Evolutionary conservation across 2,797 vertebrate species (phyloP).

Genomic region (Centroberyx gerrardi): DNA sequence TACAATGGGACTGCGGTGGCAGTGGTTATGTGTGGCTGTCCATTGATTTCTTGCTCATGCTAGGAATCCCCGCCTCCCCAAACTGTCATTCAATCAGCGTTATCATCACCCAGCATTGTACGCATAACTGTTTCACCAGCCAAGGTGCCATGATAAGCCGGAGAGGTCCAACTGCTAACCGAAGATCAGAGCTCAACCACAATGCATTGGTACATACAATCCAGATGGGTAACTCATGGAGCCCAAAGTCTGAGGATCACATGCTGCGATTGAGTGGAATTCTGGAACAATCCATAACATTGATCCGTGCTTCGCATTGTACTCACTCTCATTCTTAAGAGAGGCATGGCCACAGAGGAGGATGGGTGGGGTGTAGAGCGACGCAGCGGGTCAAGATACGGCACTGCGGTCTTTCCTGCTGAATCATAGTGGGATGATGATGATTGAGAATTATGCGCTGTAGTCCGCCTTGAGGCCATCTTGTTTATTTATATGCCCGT

Average conservation of each 20-base stretch:
- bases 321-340: background rate
- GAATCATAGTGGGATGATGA: conserved; percentile 64
- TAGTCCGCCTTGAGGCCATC: conserved; percentile 11
- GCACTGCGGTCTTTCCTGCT: conserved; percentile 56
- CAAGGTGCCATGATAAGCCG: conserved; percentile 11
- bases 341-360: background rate
- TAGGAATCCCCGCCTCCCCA: conserved; percentile 37
- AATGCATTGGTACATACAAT: background rate
- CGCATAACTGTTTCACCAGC: conserved; percentile 30
- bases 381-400: conserved; percentile 17
- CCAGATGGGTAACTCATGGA: background rate
- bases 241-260: background rate
- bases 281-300: conserved; percentile 48
- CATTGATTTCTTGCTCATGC: conserved; percentile 25
- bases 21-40: conserved; percentile 14
- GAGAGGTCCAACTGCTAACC: background rate
- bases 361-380: background rate
- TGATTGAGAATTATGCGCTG: conserved; percentile 21
- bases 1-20: background rate
- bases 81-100: conserved; percentile 36
- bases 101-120: conserved; percentile 39
- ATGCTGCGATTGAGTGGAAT: conserved; percentile 28
- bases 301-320: conserved; percentile 26
- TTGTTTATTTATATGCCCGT: conserved; percentile 45
- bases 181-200: conserved; percentile 30